These are phyloP conservation scores for Drosophila miranda DNA, from an alignment of 1,140 invertebrate genomes.

Conservation along the genomic window DNA sequence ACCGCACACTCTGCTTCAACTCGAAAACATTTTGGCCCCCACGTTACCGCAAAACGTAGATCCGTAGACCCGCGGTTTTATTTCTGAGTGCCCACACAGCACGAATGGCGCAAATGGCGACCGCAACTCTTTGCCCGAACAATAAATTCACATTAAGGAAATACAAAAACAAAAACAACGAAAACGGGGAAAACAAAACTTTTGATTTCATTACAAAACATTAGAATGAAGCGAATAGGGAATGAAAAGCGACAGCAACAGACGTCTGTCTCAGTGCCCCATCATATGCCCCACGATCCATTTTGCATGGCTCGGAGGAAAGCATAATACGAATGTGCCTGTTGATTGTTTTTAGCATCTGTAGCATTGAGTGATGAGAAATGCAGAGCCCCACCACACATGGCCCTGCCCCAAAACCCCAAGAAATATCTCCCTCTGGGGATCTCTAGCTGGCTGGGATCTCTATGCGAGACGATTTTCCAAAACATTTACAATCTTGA, in stretches of 20 bases:
- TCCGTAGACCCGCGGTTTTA: slow-evolving; percentile 33
- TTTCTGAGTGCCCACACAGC: slow-evolving; percentile 78
- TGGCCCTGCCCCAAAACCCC: slow-evolving; percentile 39
- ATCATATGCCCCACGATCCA: slow-evolving; percentile 33
- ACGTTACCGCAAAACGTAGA: no score
- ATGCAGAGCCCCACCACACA: slow-evolving; percentile 46
- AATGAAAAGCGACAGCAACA: slow-evolving; percentile 52
- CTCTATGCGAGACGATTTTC: slow-evolving; percentile 52
- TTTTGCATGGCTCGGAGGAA: slow-evolving; percentile 60
- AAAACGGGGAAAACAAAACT: slow-evolving; percentile 14
- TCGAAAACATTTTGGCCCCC: slow-evolving; percentile 1
- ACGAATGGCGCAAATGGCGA: slow-evolving; percentile 32
- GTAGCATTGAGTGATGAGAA: slow-evolving; percentile 72
- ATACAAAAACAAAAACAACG: slow-evolving; percentile 3
- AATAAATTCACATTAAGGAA: slow-evolving; percentile 69
- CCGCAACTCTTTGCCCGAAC: slow-evolving; percentile 52
- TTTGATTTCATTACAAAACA: slow-evolving; percentile 75
- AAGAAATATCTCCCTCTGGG: slow-evolving; percentile 21
- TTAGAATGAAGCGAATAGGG: slow-evolving; percentile 58
- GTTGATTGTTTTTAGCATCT: slow-evolving; percentile 76
- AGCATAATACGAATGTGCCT: slow-evolving; percentile 51
- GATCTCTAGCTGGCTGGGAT: slow-evolving; percentile 28
- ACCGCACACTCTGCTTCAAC: slow-evolving; percentile 37
- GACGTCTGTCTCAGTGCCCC: not conserved
- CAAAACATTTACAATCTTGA: slow-evolving; percentile 65